Evolutionary conservation across 2,888 invertebrate species (phyloP).

Genomic region (Willowsia nigromaculata): DNA sequence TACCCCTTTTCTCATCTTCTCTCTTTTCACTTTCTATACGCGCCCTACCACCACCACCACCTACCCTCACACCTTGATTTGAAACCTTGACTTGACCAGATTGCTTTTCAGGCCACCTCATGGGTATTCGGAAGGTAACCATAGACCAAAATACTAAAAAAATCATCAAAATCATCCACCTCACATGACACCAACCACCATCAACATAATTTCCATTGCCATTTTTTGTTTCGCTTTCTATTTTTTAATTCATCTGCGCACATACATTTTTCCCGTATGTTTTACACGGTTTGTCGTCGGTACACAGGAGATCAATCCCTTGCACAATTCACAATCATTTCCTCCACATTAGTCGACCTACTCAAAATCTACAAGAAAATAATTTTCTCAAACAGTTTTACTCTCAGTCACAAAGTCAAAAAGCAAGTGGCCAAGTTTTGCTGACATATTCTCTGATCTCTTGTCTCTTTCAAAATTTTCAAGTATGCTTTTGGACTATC

Average conservation of each 20-base stretch:
- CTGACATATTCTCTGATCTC: constrained; percentile 32
- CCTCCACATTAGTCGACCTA: neutral
- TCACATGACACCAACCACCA: neutral
- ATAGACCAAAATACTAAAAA: constrained; percentile 45
- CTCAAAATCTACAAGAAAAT: constrained; percentile 2
- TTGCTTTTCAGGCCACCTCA: constrained; percentile 58
- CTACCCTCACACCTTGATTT: neutral
- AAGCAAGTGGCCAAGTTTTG: neutral
- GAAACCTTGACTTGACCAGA: constrained; percentile 18
- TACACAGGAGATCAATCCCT: neutral
- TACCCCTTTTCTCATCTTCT: constrained; percentile 17
- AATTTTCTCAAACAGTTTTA: neutral
- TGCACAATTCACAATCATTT: neutral
- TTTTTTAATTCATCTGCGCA: neutral
- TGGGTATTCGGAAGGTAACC: constrained; percentile 74
- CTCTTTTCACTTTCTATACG: neutral
- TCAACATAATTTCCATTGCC: neutral
- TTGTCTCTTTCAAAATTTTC: constrained; percentile 69
- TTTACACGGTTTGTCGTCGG: neutral
- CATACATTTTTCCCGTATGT: neutral
- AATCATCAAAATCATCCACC: neutral
- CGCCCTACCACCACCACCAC: neutral
- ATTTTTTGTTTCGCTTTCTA: constrained; percentile 11
- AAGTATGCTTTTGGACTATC: constrained; percentile 67
- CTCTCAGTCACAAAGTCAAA: neutral